phyloP scores from a whole-genome alignment of 2,888 invertebrate genomes.

The Sericinus montela region DNA sequence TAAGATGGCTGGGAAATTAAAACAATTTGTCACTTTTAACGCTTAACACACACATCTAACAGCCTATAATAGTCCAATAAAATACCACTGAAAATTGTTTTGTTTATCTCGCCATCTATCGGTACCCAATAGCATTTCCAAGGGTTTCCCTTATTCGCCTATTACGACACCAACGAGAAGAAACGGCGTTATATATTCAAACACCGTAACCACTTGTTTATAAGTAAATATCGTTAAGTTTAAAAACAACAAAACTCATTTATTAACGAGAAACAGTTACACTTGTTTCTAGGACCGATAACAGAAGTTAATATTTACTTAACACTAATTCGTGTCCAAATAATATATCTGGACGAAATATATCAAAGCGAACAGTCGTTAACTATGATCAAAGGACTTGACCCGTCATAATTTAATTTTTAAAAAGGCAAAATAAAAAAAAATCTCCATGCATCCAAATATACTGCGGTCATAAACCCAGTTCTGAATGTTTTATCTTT shows the following conservation, averaged over 20 bases:
- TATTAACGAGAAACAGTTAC: conserved; percentile 1
- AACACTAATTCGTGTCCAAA: conserved; percentile 14
- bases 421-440: conserved; percentile 17
- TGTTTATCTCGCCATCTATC: no score
- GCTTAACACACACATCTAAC: no score
- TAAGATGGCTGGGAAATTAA: no score
- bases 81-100: no score
- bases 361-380: conserved; percentile 16
- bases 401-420: conserved; percentile 21
- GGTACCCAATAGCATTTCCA: no score
- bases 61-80: no score
- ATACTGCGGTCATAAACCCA: conserved; percentile 29
- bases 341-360: conserved; percentile 10
- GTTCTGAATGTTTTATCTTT: conserved; percentile 10
- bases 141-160: no score
- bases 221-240: no score
- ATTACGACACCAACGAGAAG: no score
- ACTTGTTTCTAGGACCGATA: conserved; percentile 7
- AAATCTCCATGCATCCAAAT: conserved; percentile 23
- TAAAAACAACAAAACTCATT: neutral
- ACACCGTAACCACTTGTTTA: no score
- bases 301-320: conserved; percentile 10
- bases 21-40: no score
- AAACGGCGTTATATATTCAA: no score
- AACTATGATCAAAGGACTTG: conserved; percentile 28